Conservation (phyloP, 2,888 invertebrate genomes). For the Lepidonotus clava region DNA sequence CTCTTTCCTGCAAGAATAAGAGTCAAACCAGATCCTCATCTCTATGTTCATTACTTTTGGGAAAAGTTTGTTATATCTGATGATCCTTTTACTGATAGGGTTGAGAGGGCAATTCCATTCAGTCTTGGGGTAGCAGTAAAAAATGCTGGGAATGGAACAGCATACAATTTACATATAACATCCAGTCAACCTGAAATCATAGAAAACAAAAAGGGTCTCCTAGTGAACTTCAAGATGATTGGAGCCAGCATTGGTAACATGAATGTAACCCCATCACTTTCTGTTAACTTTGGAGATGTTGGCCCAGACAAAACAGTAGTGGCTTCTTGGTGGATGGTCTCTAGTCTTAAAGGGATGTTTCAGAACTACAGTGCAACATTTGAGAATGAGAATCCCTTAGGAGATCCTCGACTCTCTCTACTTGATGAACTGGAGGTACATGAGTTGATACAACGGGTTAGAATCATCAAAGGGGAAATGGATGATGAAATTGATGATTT, state of each 20-base stretch:
- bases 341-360: conserved; percentile 67
- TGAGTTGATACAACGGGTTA: conserved; percentile 66
- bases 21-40: conserved; percentile 69
- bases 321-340: conserved; percentile 67
- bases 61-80: conserved; percentile 69
- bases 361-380: conserved; percentile 69
- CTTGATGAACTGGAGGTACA: conserved; percentile 65
- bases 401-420: conserved; percentile 68
- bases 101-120: conserved; percentile 68
- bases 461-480: too few relatives aligned
- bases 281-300: conserved; percentile 68
- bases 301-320: conserved; percentile 63
- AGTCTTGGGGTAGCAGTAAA: conserved; percentile 66
- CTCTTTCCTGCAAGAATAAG: conserved; percentile 69
- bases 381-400: conserved; percentile 69
- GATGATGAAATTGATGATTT: conserved; percentile 66
- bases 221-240: conserved; percentile 67
- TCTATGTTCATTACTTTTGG: conserved; percentile 68
- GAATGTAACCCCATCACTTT: conserved; percentile 64
- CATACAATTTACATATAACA: conserved; percentile 65
- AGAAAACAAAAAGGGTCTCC: conserved; percentile 70
- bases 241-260: conserved; percentile 63
- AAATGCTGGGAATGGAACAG: conserved; percentile 67
- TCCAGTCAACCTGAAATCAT: conserved; percentile 71
- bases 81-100: conserved; percentile 66